These are phyloP conservation scores for Pelecanus crispus DNA, from an alignment of 2,113 vertebrate genomes.

Conservation along the genomic window DNA sequence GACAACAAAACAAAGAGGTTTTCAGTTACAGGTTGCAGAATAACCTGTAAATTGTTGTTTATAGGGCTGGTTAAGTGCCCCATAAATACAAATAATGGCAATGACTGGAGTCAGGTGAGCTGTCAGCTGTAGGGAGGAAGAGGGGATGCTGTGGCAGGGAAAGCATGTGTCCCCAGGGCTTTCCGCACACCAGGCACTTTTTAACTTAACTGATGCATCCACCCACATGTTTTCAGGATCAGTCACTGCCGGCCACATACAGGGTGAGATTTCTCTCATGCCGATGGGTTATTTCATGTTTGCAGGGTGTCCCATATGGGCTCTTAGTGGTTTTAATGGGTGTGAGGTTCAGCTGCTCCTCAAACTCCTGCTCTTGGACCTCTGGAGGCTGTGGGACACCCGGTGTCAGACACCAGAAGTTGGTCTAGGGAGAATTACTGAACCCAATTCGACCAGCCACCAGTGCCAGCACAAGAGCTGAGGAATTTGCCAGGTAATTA, in stretches of 20 bases:
- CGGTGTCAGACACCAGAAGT: neutral
- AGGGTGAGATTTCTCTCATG: neutral
- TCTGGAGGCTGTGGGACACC: neutral
- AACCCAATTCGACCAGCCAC: neutral
- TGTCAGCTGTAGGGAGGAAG: neutral
- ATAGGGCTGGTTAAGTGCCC: neutral
- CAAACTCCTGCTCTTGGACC: neutral
- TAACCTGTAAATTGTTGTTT: neutral
- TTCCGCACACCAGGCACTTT: neutral
- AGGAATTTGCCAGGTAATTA: neutral
- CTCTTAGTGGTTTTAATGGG: neutral
- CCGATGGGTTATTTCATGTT: neutral
- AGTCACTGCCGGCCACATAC: neutral
- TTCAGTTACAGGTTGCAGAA: neutral
- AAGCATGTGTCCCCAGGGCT: neutral
- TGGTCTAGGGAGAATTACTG: neutral
- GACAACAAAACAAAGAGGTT: neutral
- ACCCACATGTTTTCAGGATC: neutral
- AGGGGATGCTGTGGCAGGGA: neutral
- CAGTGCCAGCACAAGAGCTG: neutral
- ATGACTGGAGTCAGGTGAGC: neutral
- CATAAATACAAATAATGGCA: neutral
- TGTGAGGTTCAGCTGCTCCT: neutral
- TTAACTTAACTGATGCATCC: neutral
- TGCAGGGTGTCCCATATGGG: neutral